Base-by-base conservation (phyloP, 2,113 vertebrate genomes). In the Tiliqua scincoides region DNA sequence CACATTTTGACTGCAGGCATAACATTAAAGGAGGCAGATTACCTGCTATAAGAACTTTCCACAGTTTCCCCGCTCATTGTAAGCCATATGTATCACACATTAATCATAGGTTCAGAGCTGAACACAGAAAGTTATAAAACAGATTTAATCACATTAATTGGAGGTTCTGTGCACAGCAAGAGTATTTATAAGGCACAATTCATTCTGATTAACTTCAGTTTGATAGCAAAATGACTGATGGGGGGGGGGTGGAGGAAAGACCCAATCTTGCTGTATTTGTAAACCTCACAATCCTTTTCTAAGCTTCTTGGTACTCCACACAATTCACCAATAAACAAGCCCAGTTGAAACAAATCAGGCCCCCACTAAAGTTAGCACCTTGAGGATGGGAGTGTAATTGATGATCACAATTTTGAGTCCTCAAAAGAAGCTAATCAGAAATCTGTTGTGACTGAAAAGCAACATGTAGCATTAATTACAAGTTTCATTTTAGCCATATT, bases 141-240 rank as follows among this genome's bases (percentile, higher is more conserved):
- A 37, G 84, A 83, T 89, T 87, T 87, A 85, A 92, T 91, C 68
- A 85, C 27, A 54, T 78, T 80, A 86, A 91, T 91, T 88, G 57
- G 14, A 68, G 8, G 27, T 83, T 89, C 54, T 86, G 40, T 90
- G 82, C 77, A 91, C 89, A 89, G 0, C 18, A 87, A 48, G 3
- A 70, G 0, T 70, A 37, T 84, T 87, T 92, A 71, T 84, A 89
- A 84, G 90, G 61, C 25, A 87, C 2, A 63, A 4, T 75, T 5
- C 81, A 79, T 23, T 90, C 80, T 74, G 27, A 89, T 86, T 85
- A 90, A 75, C 20, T 89, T 90, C 84, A 61, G 77, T 92, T 70
- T 87, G 72, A 72, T 79, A 86, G 59, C 2, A 80, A 74, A 85
- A 82, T 73, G 78, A 91, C 82, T 83, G 17, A 17, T 12, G 54